These are phyloP conservation scores for Gambelia wislizenii DNA, from an alignment of 2,797 vertebrate species.

Conservation along the genomic window DNA sequence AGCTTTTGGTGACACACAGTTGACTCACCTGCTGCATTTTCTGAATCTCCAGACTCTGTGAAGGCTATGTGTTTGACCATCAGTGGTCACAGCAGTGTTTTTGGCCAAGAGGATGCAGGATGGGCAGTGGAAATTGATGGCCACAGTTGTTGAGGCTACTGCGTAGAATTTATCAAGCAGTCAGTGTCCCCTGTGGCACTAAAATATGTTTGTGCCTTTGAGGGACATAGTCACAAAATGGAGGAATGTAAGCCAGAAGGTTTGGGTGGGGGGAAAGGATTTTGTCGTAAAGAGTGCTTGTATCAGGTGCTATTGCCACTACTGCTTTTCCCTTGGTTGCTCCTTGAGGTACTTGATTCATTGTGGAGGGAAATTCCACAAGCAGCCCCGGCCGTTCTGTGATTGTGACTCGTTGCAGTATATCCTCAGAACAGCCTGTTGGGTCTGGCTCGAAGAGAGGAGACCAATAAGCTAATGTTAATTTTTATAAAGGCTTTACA, in stretches of 20 bases:
- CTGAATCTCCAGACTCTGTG: slow-evolving; percentile 55
- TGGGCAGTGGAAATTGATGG: slow-evolving; percentile 71
- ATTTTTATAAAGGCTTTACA: slow-evolving; percentile 46
- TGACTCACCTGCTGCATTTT: slow-evolving; percentile 61
- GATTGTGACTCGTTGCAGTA: neutral
- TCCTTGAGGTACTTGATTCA: slow-evolving; percentile 50
- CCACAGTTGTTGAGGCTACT: slow-evolving; percentile 70
- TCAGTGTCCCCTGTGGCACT: slow-evolving; percentile 74
- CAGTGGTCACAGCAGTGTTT: slow-evolving; percentile 64
- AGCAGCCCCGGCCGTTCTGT: neutral
- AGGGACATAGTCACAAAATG: slow-evolving; percentile 70
- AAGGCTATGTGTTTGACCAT: slow-evolving; percentile 68
- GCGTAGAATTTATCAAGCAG: slow-evolving; percentile 73
- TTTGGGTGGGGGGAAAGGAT: slow-evolving; percentile 61
- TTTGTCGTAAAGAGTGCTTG: slow-evolving; percentile 52
- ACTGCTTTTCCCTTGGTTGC: slow-evolving; percentile 59
- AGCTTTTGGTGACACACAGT: slow-evolving; percentile 37
- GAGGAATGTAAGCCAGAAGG: slow-evolving; percentile 70
- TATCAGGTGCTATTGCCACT: slow-evolving; percentile 41
- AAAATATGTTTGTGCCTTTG: slow-evolving; percentile 77
- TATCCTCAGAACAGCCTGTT: neutral
- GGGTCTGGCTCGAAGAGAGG: slow-evolving; percentile 35
- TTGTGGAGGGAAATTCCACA: slow-evolving; percentile 31
- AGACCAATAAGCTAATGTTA: neutral
- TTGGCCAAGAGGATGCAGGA: slow-evolving; percentile 69